Conservation (phyloP, 2,113 vertebrate species). For the Macroglossus sobrinus region DNA sequence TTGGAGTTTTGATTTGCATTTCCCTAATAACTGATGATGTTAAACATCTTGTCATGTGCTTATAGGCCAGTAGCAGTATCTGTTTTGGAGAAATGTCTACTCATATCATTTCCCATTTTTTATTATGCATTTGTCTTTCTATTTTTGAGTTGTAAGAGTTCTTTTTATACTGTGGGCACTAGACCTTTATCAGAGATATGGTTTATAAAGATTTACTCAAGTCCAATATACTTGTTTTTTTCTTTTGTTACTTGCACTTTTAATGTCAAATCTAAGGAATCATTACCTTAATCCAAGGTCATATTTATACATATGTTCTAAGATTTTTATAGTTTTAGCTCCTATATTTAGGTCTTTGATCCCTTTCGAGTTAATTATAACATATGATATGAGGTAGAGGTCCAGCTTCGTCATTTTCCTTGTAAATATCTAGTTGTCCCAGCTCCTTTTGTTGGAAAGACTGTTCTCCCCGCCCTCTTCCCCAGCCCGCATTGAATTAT, state of each 20-base stretch:
- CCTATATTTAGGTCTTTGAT: neutral
- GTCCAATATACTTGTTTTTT: neutral
- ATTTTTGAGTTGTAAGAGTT: neutral
- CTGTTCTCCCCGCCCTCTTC: neutral
- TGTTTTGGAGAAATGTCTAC: neutral
- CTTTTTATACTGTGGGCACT: neutral
- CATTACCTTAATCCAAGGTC: neutral
- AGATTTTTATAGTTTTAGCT: neutral
- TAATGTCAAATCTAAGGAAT: neutral
- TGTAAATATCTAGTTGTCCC: neutral
- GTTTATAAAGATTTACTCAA: neutral
- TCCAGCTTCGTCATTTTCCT: neutral
- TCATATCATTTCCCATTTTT: neutral
- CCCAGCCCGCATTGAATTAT: neutral
- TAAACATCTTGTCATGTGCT: neutral
- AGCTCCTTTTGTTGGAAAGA: neutral
- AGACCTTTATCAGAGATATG: neutral
- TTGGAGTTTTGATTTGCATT: slow-evolving; percentile 21
- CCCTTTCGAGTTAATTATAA: neutral
- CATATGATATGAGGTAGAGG: neutral
- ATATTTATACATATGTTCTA: neutral
- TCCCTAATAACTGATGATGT: neutral
- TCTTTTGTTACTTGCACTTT: neutral
- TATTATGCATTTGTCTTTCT: neutral
- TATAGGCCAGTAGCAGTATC: neutral